phyloP scores from a whole-genome alignment of 2,888 invertebrate species.

The Parthenolecanium corni region DNA sequence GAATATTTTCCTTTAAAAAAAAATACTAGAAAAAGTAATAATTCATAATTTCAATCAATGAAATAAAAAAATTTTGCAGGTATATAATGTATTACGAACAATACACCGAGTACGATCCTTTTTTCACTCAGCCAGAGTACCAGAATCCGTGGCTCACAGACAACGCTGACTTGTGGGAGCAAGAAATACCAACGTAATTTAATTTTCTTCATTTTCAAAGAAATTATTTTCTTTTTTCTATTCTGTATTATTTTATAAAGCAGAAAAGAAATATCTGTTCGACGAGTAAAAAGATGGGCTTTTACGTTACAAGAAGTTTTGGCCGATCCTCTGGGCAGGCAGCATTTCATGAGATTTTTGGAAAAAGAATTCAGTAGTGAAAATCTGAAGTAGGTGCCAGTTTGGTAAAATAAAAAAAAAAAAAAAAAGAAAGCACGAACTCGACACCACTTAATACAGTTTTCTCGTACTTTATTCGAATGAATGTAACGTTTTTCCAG shows the following conservation, averaged over 20 bases:
- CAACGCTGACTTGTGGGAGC: conserved; percentile 93
- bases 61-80: conserved; percentile 41
- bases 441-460: no score
- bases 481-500: no score
- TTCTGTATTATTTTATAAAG: conserved; percentile 21
- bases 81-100: conserved; percentile 87
- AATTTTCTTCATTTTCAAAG: conserved; percentile 3
- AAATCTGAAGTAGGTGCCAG: conserved; percentile 68
- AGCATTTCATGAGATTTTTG: conserved; percentile 90
- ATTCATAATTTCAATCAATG: conserved; percentile 2
- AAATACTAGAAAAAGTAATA: neutral
- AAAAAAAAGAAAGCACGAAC: no score
- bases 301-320: conserved; percentile 91
- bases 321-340: conserved; percentile 86
- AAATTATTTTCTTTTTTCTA: conserved; percentile 12
- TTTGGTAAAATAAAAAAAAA: no score
- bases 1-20: no score
- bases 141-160: conserved; percentile 97
- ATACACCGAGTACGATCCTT: conserved; percentile 91
- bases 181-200: conserved; percentile 74
- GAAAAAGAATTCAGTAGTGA: conserved; percentile 98
- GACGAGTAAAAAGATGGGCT: conserved; percentile 92
- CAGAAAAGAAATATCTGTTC: conserved; percentile 83
- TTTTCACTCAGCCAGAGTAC: conserved; percentile 82
- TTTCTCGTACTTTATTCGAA: no score